Base-by-base conservation (phyloP, 2,113 vertebrate genomes). In the Percina caprodes region DNA sequence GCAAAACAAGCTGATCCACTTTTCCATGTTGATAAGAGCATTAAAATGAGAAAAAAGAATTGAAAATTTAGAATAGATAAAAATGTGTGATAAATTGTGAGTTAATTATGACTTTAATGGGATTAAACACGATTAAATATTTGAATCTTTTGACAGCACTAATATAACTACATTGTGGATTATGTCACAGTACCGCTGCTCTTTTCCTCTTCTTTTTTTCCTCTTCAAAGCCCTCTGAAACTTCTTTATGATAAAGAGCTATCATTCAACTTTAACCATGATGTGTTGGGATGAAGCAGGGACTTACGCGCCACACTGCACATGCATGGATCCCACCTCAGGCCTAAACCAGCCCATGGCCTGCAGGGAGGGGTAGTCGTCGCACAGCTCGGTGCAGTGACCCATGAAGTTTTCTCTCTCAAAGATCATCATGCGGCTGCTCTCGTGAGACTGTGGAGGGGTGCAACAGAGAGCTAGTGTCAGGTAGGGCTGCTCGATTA, bases 351-450 rank as follows among this genome's bases (percentile, higher is more conserved):
- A 95, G 80, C 95, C 94, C 94, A 95, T 95, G 74, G 89, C 94
- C 92, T 93, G 92, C 89, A 95, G 93, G 60, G 94, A 95, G n/a
- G 94, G 95, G 86, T 94, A 95, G 80, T 95, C 94, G 11, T 95
- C 94, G 49, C 91, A 92, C 74, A 95, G 55, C 84, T 95, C 94
- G 1, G 86, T 84, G 46, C 73, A 77, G 74, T 81, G 94, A 26
- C 94, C 95, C 92, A 94, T 71, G 89, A 95, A 95, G 86, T 95
- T 95, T 88, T 95, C 94, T 84, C 10, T 92, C 90, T 95, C 94
- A 2, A 88, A 95, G 77, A 95, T 95, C 84, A 83, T 88, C 94
- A 95, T 95, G 5, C 91, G 92, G 79, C 94, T 94, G 89, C 89
- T 93, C 6, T 90, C 87, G 83, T 95, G 95, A 33, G 94, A 91